Base-by-base conservation (phyloP, 2,888 invertebrate species). In the Lasioglossum zephyrum region DNA sequence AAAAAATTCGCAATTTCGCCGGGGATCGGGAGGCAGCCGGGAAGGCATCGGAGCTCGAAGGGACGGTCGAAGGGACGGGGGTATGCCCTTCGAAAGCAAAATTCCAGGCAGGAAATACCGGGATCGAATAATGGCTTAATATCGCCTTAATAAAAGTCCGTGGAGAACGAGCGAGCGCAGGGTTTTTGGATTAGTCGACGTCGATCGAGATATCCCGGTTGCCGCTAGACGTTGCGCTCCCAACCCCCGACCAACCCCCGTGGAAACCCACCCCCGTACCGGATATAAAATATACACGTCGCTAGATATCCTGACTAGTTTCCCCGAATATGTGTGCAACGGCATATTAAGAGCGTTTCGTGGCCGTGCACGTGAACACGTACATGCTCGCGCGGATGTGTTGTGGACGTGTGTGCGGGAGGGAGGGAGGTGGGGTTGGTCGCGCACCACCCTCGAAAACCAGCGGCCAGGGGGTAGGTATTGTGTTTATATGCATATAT, bases 401-500 rank as follows among this genome's bases (percentile, higher is more conserved):
- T 22, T 49, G n/a, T 41, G 53, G 69, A 13, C 39, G 49, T 44
- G 70, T 22, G 18, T n/a, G 73, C 39, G 39, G 74, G 2, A 22
- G 2, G 26, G 22, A 3, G 16, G 63, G 39, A 39, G 39, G 5
- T 36, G 66, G 36, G 66, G 31, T 53, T 36, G 81, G 75, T 36
- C 88, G 81, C 85, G 82, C 69, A 79, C 87, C 81, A 87, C 47
- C 85, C 86, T 73, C 86, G 88, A 84, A 85, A 87, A 86, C 87
- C 85, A 78, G 78, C 78, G 39, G 72, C 63, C 86, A 91, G 90
- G 80, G 90, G 90, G 91, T 41, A 39, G 93, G 94, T 94, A 94
- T 95, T 95, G 94, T 95, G 94, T 94, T 94, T 95, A 94, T 95
- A 95, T 94, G 94, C 94, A 53, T 53, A 95, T 94, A 94, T 93